Percentiles rank a stretch among this genome's conserved stretches.
These are phyloP conservation scores for Trichogramma evanescens DNA, from an alignment of 2,888 invertebrate genomes.

Conservation along the genomic window DNA sequence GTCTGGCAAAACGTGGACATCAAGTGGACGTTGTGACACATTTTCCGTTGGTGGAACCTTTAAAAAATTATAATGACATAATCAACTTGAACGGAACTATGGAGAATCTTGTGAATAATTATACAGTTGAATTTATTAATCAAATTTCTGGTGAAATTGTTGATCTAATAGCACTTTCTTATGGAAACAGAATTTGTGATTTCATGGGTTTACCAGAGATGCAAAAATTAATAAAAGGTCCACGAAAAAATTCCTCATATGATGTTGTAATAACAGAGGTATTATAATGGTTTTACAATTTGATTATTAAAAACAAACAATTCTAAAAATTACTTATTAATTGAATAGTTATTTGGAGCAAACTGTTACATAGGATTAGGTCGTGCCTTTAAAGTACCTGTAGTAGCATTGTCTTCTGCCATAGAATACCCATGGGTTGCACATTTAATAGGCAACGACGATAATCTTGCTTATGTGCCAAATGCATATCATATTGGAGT, in stretches of 20 bases:
- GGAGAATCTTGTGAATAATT: slow-evolving; percentile 24
- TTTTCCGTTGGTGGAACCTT: slow-evolving; percentile 35
- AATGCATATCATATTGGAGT: not conserved
- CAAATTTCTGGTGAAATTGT: not conserved
- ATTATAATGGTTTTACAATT: not conserved
- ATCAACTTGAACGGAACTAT: slow-evolving; percentile 28
- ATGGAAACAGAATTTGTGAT: slow-evolving; percentile 23
- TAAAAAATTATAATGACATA: slow-evolving; percentile 40
- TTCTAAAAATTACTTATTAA: not conserved
- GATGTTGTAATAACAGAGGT: slow-evolving; percentile 31
- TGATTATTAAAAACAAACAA: not conserved
- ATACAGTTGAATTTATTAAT: slow-evolving; percentile 23
- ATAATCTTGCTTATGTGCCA: slow-evolving; percentile 23
- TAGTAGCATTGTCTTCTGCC: slow-evolving; percentile 20
- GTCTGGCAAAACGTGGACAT: slow-evolving; percentile 46
- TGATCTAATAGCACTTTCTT: slow-evolving; percentile 3
- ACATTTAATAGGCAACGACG: slow-evolving; percentile 27
- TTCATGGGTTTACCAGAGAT: slow-evolving; percentile 20
- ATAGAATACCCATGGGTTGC: slow-evolving; percentile 25
- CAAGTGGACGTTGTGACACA: slow-evolving; percentile 43
- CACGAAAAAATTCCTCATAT: slow-evolving; percentile 27
- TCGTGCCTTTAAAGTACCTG: slow-evolving; percentile 27
- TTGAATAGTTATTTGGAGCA: slow-evolving; percentile 18
- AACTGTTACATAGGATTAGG: slow-evolving; percentile 34
- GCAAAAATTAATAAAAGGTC: slow-evolving; percentile 27